A percentile compares a stretch with the other conserved stretches of the same genome.
Evolutionary conservation across 92 coral and sea anemone species (phyloP).

Genomic region (Blastomussa wellsi): DNA sequence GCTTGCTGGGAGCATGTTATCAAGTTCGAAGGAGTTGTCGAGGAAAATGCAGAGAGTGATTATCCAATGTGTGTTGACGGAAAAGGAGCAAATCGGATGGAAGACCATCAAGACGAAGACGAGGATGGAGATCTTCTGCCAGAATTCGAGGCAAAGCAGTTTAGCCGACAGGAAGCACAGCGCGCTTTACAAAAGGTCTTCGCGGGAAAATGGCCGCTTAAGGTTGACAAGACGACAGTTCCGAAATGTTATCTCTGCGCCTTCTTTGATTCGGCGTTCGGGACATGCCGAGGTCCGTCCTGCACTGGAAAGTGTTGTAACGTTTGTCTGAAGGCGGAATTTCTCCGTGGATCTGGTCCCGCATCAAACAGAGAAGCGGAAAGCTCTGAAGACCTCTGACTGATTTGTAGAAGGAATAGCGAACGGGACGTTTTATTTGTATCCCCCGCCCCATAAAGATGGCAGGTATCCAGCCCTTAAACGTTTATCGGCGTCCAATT

Average conservation of each 20-base stretch:
- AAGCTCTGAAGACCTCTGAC: not conserved
- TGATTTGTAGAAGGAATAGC: not conserved
- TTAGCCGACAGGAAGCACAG: constrained; percentile 12
- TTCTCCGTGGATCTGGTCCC: not conserved
- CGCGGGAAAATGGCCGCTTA: constrained; percentile 38
- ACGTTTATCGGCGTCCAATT: not conserved
- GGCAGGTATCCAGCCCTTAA: not conserved
- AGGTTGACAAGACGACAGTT: constrained; percentile 4
- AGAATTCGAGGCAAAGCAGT: constrained; percentile 6
- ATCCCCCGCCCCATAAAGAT: too few species aligned
- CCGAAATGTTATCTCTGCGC: constrained; percentile 39
- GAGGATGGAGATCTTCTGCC: constrained; percentile 34
- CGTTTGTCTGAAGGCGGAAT: constrained; percentile 43
- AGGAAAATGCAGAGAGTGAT: not conserved
- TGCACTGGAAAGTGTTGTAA: constrained; percentile 43
- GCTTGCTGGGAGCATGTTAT: constrained; percentile 32
- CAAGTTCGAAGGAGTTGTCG: constrained; percentile 21
- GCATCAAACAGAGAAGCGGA: not conserved
- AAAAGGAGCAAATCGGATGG: constrained; percentile 36
- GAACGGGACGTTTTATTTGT: not conserved
- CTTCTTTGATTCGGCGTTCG: not conserved
- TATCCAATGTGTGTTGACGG: constrained; percentile 46
- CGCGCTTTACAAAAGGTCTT: constrained; percentile 17
- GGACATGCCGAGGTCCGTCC: constrained; percentile 2
- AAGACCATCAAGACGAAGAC: constrained; percentile 32